Evolutionary conservation across 1,140 invertebrate genomes (phyloP).

Genomic region (Drosophila chauvacae): DNA sequence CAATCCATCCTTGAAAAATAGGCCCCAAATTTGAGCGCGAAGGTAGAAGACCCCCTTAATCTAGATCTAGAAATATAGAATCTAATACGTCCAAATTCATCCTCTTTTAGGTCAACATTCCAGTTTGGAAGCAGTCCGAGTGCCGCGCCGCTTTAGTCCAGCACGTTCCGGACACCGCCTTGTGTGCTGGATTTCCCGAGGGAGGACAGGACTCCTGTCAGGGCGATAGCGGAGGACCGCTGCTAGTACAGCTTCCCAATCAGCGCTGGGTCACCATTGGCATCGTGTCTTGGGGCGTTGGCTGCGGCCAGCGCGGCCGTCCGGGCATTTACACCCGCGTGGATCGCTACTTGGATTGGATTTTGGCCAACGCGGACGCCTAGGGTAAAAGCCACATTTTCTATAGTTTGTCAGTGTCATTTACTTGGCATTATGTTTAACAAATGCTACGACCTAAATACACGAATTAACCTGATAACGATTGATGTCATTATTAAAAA

Average conservation of each 20-base stretch:
- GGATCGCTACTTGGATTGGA: constrained; percentile 90
- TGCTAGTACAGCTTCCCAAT: constrained; percentile 89
- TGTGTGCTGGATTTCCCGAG: constrained; percentile 90
- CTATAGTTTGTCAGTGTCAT: constrained; percentile 48
- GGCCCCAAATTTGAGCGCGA: too few species aligned
- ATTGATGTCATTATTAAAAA: constrained; percentile 31
- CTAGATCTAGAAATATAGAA: background rate
- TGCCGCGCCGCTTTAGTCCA: constrained; percentile 88
- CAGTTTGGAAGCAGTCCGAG: constrained; percentile 91
- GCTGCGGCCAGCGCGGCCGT: constrained; percentile 88
- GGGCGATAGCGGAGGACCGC: constrained; percentile 93
- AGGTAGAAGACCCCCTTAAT: too few species aligned
- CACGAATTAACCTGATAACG: constrained; percentile 49
- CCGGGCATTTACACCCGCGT: constrained; percentile 91
- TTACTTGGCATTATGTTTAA: constrained; percentile 56
- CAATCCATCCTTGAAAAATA: too few species aligned
- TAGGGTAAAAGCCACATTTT: constrained; percentile 22
- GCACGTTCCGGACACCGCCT: constrained; percentile 87
- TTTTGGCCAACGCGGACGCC: constrained; percentile 87
- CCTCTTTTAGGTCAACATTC: constrained; percentile 87
- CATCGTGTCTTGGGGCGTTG: constrained; percentile 92
- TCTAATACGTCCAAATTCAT: background rate
- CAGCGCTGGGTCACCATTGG: constrained; percentile 92
- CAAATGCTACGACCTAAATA: constrained; percentile 76
- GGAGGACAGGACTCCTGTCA: constrained; percentile 92